Evolutionary conservation across 2,113 vertebrate genomes (phyloP).

Genomic region (Emydura subglobosa): DNA sequence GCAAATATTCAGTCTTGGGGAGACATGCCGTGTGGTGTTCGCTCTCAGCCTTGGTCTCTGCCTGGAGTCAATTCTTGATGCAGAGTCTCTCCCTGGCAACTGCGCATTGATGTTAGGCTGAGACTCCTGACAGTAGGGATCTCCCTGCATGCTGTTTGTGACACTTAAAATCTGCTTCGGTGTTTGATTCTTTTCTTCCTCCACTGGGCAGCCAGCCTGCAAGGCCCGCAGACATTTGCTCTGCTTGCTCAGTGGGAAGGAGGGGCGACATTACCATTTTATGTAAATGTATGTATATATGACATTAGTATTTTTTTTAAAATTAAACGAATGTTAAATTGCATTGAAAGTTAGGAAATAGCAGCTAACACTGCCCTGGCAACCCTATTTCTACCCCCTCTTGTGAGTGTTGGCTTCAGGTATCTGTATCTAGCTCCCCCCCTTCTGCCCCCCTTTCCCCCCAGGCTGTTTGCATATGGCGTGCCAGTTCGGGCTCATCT

Average conservation of each 20-base stretch:
- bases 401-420: not conserved
- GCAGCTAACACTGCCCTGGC: not conserved
- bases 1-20: not conserved
- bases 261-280: not conserved
- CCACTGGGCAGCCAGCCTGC: not conserved
- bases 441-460: too few relatives aligned
- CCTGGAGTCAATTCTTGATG: not conserved
- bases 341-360: not conserved
- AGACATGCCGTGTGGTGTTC: not conserved
- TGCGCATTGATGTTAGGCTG: too few relatives aligned
- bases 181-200: not conserved
- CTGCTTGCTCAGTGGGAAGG: not conserved
- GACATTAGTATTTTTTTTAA: not conserved
- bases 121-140: too few relatives aligned
- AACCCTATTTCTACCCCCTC: not conserved
- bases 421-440: not conserved
- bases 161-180: not conserved
- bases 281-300: not conserved
- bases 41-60: not conserved
- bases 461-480: not conserved
- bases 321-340: not conserved
- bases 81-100: not conserved
- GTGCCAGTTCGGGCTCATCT: not conserved
- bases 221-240: not conserved
- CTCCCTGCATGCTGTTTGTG: too few relatives aligned